A percentile compares a stretch with the other conserved stretches of the same genome.
These are phyloP conservation scores for Diplodus puntazzo DNA, from an alignment of 2,797 vertebrate species.

Conservation along the genomic window DNA sequence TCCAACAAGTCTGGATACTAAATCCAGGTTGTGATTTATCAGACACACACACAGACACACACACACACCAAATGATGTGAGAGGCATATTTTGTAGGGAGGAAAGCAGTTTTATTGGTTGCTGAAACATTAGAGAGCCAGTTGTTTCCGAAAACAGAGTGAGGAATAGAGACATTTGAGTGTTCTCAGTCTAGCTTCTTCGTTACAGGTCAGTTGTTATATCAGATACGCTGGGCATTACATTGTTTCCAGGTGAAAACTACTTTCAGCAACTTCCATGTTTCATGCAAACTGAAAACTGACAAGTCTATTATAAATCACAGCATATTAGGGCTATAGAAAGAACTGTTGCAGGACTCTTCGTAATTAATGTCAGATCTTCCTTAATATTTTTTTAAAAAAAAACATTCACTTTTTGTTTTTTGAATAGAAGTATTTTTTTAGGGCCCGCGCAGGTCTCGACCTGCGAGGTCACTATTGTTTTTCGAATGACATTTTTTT, in stretches of 20 bases:
- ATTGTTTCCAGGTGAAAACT: constrained; percentile 45
- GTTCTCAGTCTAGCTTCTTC: constrained; percentile 21
- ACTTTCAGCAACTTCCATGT: constrained; percentile 8
- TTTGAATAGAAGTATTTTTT: not conserved
- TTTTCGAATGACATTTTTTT: too few relatives aligned
- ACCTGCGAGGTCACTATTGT: too few relatives aligned
- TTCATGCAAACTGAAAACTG: constrained; percentile 21
- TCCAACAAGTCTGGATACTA: constrained; percentile 62
- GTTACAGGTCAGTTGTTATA: constrained; percentile 37
- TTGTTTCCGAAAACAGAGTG: constrained; percentile 42
- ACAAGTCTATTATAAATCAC: not conserved
- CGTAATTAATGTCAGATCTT: not conserved
- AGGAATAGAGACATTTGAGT: constrained; percentile 42
- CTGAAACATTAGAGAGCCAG: constrained; percentile 61
- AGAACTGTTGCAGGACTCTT: constrained; percentile 2
- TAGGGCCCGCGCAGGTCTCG: too few relatives aligned
- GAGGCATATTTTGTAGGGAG: constrained; percentile 48
- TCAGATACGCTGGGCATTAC: constrained; percentile 35
- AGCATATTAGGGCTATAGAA: not conserved
- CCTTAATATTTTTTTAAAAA: not conserved
- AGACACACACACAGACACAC: constrained; percentile 34
- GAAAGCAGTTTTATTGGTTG: constrained; percentile 66
- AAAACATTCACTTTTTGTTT: not conserved
- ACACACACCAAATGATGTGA: constrained; percentile 40
- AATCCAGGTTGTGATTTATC: constrained; percentile 69